Evolutionary conservation across 2,113 vertebrate species (phyloP), one percentile per base, ranked within the genome.

Genomic region (Channa maculata): DNA sequence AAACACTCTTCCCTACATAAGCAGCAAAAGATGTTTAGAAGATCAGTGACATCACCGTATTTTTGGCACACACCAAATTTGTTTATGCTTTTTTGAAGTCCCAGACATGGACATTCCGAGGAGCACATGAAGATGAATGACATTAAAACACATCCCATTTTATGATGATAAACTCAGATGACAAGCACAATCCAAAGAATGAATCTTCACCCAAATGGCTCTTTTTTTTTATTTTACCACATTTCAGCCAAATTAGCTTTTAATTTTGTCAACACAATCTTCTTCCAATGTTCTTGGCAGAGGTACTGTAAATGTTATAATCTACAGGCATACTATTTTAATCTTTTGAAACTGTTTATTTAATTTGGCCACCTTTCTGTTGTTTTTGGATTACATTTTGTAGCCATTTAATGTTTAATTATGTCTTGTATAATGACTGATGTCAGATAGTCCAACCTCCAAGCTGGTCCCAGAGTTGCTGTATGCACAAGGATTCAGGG

Each of bases 371-470:
- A 1, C 33, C 38, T 71, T 15, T 2, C 13, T 38, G 10, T 8
- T 60, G 14, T 36, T 6, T 45, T 24, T 74, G 12, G 34, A 51
- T 34, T 44, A 3, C 8, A 38, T 69, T 43, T 44, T 10, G 65
- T 41, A 44, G 48, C 46, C 7, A 57, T 57, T 65, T 67, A 39
- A 10, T 34, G 41, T 44, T 43, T 83, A 79, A 84, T 79, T 71
- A 81, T 61, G 36, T 43, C 39, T 46, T 81, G 43, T 43, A 62
- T 75, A 63, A 67, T 51, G 50, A 65, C 48, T 60, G 49, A 75
- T 82, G 62, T 79, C 66, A 71, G 62, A 44, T 37, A 62, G 41
- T 55, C 48, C 63, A 63, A 33, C 70, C 74, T 72, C 54, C 37
- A 46, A 50, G 54, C 71, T 82, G 48, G 65, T 61, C 71, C 50